Conservation (phyloP, 1,140 invertebrate species). For the Pygmarrhopalites habei region DNA sequence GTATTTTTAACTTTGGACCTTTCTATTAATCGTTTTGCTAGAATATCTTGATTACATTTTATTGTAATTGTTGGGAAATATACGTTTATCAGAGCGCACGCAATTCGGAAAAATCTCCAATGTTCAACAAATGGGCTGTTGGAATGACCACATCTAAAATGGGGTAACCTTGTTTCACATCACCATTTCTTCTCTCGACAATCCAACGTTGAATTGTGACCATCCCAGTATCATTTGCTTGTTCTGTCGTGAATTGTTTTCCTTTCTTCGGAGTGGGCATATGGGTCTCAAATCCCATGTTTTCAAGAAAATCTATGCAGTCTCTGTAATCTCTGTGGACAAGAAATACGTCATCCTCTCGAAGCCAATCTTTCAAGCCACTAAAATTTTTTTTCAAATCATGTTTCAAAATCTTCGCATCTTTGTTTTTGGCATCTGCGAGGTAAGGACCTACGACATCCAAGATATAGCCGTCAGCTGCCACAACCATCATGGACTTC, state of each 20-base stretch:
- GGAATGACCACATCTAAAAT: slow-evolving; percentile 2
- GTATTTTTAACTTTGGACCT: not conserved
- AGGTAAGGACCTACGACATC: not conserved
- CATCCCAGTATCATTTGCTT: not conserved
- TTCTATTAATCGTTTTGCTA: not conserved
- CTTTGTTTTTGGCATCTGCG: slow-evolving; percentile 16
- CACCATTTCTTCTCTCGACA: not conserved
- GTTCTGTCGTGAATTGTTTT: not conserved
- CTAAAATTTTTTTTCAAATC: not conserved
- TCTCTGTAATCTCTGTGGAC: not conserved
- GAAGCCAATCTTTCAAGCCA: not conserved
- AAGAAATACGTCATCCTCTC: not conserved
- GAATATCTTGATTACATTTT: not conserved
- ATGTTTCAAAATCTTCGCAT: slow-evolving; percentile 13
- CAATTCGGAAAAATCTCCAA: not conserved
- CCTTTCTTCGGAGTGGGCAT: not conserved
- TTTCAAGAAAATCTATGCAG: not conserved
- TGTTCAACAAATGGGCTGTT: not conserved
- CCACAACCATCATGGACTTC: slow-evolving; percentile 7
- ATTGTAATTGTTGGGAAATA: not conserved
- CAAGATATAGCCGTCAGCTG: slow-evolving; percentile 15
- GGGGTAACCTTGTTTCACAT: not conserved
- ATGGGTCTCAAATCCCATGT: not conserved
- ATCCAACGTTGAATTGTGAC: slow-evolving; percentile 6
- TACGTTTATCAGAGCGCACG: slow-evolving; percentile 1